phyloP scores from a whole-genome alignment of 2,888 invertebrate genomes.

The Branchipolynoe longqiensis region DNA sequence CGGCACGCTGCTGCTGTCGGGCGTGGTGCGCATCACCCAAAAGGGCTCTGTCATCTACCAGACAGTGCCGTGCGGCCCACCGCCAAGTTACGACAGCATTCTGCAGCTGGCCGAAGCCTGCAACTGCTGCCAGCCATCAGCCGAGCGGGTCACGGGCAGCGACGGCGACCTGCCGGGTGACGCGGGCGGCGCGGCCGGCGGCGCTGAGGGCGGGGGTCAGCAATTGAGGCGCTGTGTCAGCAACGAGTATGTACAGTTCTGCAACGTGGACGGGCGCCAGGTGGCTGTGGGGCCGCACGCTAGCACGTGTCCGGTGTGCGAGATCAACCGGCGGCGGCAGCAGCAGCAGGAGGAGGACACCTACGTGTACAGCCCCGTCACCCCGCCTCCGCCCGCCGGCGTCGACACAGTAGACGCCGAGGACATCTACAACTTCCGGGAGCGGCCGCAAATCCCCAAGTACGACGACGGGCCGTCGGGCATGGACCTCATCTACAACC shows the following conservation, averaged over 20 bases:
- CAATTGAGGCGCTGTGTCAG: conserved; percentile 8
- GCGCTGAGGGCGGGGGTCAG: conserved; percentile 11
- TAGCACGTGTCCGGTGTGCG: conserved; percentile 29
- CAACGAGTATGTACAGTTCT: conserved; percentile 48
- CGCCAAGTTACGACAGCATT: conserved; percentile 57
- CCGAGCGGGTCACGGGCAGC: conserved; percentile 18
- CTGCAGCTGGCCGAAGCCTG: conserved; percentile 43
- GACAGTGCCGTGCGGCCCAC: conserved; percentile 49
- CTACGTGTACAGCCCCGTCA: conserved; percentile 33
- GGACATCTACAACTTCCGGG: conserved; percentile 24
- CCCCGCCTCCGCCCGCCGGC: conserved; percentile 37
- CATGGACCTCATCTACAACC: conserved; percentile 44
- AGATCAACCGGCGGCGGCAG: conserved; percentile 15
- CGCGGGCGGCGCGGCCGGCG: background rate
- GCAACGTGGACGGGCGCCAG: conserved; percentile 40
- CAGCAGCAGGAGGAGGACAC: conserved; percentile 39
- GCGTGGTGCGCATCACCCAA: conserved; percentile 13
- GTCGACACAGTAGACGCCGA: conserved; percentile 10
- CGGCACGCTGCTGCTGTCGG: conserved; percentile 26
- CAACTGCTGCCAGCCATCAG: conserved; percentile 36
- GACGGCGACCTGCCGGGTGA: conserved; percentile 29
- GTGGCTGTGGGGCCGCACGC: conserved; percentile 34
- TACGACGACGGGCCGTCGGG: conserved; percentile 24
- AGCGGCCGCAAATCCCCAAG: conserved; percentile 31
- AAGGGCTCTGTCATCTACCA: conserved; percentile 38